These are phyloP conservation scores for Phanerotoma sp. DNA, from an alignment of 2,888 invertebrate genomes.

Conservation along the genomic window DNA sequence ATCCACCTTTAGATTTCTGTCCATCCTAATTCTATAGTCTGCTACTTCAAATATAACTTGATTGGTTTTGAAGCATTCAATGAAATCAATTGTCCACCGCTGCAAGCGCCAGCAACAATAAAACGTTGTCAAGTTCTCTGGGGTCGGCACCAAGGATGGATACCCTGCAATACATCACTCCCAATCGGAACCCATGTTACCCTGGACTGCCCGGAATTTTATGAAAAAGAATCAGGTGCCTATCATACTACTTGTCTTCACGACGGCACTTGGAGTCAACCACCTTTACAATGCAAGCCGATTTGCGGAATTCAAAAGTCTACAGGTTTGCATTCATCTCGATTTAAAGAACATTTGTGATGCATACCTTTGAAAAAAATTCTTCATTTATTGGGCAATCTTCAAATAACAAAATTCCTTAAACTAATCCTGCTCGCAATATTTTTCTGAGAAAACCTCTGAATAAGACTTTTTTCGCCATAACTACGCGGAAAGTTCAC, in stretches of 20 bases:
- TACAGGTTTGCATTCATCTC: conserved; percentile 29
- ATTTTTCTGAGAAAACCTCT: too few species aligned
- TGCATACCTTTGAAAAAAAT: too few species aligned
- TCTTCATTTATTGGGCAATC: not conserved
- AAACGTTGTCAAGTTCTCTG: conserved; percentile 45
- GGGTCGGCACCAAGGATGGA: conserved; percentile 44
- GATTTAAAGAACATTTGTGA: too few species aligned
- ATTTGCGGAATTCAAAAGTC: conserved; percentile 42
- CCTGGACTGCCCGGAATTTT: conserved; percentile 52
- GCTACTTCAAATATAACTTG: not conserved
- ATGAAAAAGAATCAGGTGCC: conserved; percentile 44
- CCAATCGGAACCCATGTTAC: conserved; percentile 49
- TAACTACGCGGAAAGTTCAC: too few species aligned
- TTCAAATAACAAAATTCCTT: too few species aligned
- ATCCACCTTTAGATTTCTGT: too few species aligned
- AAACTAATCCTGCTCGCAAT: too few species aligned
- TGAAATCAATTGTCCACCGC: conserved; percentile 38
- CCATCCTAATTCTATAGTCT: too few species aligned
- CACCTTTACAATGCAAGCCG: conserved; percentile 52
- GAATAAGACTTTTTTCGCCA: too few species aligned
- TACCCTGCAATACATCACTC: conserved; percentile 47
- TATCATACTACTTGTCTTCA: conserved; percentile 48
- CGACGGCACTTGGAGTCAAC: conserved; percentile 56
- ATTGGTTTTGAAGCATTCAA: conserved; percentile 10
- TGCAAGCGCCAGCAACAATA: conserved; percentile 34